Evolutionary conservation across 1,140 invertebrate genomes (phyloP), one percentile per base, ranked within the genome.

Genomic region (Grapholita molesta): DNA sequence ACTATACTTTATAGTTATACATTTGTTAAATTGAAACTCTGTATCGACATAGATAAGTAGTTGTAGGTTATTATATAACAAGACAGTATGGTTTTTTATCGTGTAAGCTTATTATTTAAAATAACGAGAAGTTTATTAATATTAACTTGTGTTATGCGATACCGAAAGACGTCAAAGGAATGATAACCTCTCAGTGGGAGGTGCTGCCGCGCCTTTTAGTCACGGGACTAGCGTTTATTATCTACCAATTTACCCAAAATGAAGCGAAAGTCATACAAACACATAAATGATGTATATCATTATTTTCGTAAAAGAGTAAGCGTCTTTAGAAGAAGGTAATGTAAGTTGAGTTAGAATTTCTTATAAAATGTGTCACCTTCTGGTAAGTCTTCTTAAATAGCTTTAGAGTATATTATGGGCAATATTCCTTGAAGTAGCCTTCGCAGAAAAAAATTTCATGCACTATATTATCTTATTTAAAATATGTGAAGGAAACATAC

Each of bases 151-250:
- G 0, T 3, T 48, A n/a, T 38, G 15, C 18, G 21, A 28, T 28
- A 28, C n/a, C 24, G 12, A 61, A 61, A 61, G 30, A 61, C 55
- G 55, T 61, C 55, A 61, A 61, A 30, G 55, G 28, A 0, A n/a
- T 8, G n/a, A 61, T 61, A 57, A 61, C 12, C 55, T 61, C 55
- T 15, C 24, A 5, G 24, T 15, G 42, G n/a, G n/a, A n/a, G 55
- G 55, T 61, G 55, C 25, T 30, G 55, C 55, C 55, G n/a, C 55
- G 30, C 28, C 28, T 32, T 25, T 4, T n/a, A 8, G 55, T 48
- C 7, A 48, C 42, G 18, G 9, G 15, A 48, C 42, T 21, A 21
- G 2, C 15, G 7, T 21, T 48, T 48, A 48, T 48, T 12, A 48
- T 18, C 42, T 48, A 48, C 21, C 42, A 48, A 48, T 48, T n/a